phyloP scores from a whole-genome alignment of 2,113 vertebrate genomes.

The Hoplias malabaricus region DNA sequence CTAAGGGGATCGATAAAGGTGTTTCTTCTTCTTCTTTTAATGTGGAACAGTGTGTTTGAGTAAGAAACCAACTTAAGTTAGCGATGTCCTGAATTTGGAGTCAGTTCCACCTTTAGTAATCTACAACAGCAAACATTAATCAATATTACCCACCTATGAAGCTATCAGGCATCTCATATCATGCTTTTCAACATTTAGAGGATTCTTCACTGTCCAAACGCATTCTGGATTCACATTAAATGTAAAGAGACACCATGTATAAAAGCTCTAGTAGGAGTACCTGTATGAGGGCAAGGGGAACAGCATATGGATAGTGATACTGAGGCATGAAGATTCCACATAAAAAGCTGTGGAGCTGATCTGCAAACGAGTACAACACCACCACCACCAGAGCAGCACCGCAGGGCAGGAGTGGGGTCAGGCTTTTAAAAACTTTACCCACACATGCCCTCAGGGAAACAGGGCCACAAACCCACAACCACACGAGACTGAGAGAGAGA shows the following conservation, averaged over 20 bases:
- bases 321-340: conserved; percentile 71
- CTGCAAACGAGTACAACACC: conserved; percentile 61
- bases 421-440: conserved; percentile 49
- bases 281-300: conserved; percentile 71
- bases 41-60: too few relatives aligned
- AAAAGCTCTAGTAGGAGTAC: conserved; percentile 48
- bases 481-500: conserved; percentile 42
- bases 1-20: too few relatives aligned
- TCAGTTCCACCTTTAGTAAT: too few relatives aligned
- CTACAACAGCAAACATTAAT: too few relatives aligned
- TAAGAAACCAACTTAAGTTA: too few relatives aligned
- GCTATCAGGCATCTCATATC: too few relatives aligned
- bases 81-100: too few relatives aligned
- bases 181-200: too few relatives aligned
- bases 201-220: too few relatives aligned
- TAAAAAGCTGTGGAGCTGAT: conserved; percentile 69
- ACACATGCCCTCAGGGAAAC: conserved; percentile 16
- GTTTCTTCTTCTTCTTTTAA: too few relatives aligned
- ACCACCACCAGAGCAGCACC: conserved; percentile 33
- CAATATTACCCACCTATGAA: too few relatives aligned
- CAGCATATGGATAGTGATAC: conserved; percentile 71
- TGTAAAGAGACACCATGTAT: neutral
- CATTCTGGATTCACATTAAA: too few relatives aligned
- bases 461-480: conserved; percentile 32
- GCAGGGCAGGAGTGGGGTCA: conserved; percentile 51